These are phyloP conservation scores for Lates calcarifer DNA, from an alignment of 2,113 vertebrate genomes.

Conservation along the genomic window DNA sequence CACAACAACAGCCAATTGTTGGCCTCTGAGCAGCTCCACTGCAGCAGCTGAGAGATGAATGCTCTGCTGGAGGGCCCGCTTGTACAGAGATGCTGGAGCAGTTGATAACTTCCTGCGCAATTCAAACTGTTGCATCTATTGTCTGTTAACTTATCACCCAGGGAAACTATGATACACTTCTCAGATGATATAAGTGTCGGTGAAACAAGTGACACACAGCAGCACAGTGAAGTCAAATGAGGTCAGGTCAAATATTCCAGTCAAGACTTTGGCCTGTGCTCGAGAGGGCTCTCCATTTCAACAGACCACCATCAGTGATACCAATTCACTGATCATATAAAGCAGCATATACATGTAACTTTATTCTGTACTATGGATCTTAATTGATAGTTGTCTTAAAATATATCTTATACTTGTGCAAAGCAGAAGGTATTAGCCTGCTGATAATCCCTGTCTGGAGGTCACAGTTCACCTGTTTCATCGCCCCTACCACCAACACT, in stretches of 20 bases:
- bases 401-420: not conserved
- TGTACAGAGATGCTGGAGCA: not conserved
- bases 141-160: too few relatives aligned
- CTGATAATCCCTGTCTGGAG: not conserved
- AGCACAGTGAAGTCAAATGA: not conserved
- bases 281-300: not conserved
- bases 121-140: not conserved
- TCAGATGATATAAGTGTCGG: not conserved
- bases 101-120: not conserved
- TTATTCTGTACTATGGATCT: not conserved
- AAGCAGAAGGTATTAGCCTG: not conserved
- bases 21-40: not conserved
- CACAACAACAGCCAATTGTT: not conserved
- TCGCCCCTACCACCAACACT: not conserved
- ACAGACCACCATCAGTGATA: not conserved
- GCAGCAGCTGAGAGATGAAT: constrained; percentile 4
- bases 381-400: not conserved
- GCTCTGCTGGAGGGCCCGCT: not conserved
- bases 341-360: not conserved
- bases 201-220: constrained; percentile 4
- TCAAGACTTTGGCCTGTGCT: not conserved
- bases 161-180: not conserved
- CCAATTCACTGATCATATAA: not conserved
- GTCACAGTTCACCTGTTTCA: not conserved
- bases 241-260: constrained; percentile 1